Conservation (phyloP, 2,113 vertebrate genomes). For the Circaetus gallicus region DNA sequence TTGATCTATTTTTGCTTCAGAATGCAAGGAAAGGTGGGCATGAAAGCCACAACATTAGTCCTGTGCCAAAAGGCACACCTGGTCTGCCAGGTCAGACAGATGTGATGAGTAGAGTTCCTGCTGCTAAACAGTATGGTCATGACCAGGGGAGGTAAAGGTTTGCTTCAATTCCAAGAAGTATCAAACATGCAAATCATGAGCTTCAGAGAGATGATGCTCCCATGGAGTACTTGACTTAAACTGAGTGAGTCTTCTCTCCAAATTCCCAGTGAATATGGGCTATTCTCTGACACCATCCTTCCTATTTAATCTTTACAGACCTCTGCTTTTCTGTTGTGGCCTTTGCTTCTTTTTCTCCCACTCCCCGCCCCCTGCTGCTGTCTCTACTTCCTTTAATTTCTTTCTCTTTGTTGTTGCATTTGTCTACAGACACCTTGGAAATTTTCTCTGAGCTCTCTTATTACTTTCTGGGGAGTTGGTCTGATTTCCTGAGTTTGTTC, state of each 20-base stretch:
- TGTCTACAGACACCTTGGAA: not conserved
- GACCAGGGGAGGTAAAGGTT: not conserved
- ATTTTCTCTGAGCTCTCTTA: not conserved
- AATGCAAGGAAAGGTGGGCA: not conserved
- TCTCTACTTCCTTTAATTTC: not conserved
- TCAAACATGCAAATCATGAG: not conserved
- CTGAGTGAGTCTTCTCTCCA: not conserved
- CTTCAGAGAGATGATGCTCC: not conserved
- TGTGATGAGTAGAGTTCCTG: not conserved
- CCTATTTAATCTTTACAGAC: not conserved
- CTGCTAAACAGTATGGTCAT: not conserved
- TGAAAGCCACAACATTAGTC: not conserved
- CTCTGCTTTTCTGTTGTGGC: not conserved
- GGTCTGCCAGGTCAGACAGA: not conserved
- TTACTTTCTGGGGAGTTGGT: not conserved
- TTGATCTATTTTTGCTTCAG: not conserved
- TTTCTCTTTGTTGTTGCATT: conserved; percentile 5
- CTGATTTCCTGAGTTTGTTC: not conserved
- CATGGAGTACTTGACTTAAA: not conserved
- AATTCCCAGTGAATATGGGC: not conserved
- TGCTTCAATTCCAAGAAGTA: not conserved
- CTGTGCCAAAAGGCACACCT: not conserved
- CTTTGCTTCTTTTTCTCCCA: not conserved
- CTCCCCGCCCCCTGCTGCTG: not conserved
- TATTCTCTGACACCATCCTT: not conserved